phyloP scores from a whole-genome alignment of 1,140 invertebrate species.

The Camponotus floridanus region DNA sequence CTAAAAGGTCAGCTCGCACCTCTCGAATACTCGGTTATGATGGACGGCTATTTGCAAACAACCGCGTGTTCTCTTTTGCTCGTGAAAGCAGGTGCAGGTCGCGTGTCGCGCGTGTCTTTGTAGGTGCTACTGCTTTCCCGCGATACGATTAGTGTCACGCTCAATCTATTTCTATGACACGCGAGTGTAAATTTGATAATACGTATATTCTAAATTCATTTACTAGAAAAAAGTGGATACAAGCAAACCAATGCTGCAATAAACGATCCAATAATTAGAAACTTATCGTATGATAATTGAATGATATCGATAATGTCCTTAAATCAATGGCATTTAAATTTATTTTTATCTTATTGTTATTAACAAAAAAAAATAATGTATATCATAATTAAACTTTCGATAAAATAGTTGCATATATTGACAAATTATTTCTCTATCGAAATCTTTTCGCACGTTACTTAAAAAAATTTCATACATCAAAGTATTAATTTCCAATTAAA shows the following conservation, averaged over 20 bases:
- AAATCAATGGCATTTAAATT: neutral
- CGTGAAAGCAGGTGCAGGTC: constrained; percentile 61
- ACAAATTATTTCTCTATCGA: neutral
- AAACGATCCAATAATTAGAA: neutral
- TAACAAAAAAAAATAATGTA: constrained; percentile 1
- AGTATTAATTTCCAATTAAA: neutral
- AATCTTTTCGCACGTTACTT: neutral
- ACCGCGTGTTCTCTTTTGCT: constrained; percentile 62
- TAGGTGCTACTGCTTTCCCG: constrained; percentile 38
- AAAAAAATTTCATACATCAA: neutral
- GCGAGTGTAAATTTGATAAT: neutral
- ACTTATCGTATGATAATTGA: neutral
- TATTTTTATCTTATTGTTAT: neutral
- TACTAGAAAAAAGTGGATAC: neutral
- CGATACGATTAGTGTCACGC: constrained; percentile 36
- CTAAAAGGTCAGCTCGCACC: constrained; percentile 65
- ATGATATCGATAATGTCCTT: neutral
- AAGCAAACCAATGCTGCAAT: neutral
- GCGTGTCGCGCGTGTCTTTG: constrained; percentile 41
- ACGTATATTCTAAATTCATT: neutral
- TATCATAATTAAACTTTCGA: neutral
- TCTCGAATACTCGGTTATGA: constrained; percentile 62
- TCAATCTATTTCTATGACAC: constrained; percentile 34
- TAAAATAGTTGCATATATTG: neutral
- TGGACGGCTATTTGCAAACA: constrained; percentile 66